These are phyloP conservation scores for Tinamus guttatus DNA, from an alignment of 2,113 vertebrate species.

Conservation along the genomic window DNA sequence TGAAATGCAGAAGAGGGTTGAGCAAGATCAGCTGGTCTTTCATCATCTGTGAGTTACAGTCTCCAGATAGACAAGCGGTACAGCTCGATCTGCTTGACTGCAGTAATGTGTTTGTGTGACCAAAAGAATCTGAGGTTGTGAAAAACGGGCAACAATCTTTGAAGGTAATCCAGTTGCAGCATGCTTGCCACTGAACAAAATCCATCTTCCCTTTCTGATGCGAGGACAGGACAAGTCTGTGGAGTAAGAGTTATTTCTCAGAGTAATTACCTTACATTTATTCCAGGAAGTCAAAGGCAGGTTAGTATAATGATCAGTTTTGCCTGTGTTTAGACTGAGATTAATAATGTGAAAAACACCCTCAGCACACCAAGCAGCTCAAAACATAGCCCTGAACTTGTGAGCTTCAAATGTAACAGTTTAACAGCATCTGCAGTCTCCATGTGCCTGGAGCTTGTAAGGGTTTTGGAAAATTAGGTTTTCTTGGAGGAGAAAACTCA, in stretches of 20 bases:
- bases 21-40: neutral
- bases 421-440: neutral
- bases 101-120: neutral
- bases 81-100: neutral
- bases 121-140: neutral
- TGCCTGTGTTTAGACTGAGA: neutral
- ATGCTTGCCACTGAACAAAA: rapidly evolving
- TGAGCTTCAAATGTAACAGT: neutral
- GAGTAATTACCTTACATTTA: neutral
- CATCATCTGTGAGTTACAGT: neutral
- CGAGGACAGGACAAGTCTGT: neutral
- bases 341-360: neutral
- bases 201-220: rapidly evolving
- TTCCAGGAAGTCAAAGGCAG: neutral
- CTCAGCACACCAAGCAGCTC: neutral
- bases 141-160: neutral
- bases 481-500: neutral
- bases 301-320: neutral
- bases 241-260: neutral
- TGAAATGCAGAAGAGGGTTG: neutral
- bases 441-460: rapidly evolving
- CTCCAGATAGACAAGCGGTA: neutral
- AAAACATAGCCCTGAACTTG: rapidly evolving
- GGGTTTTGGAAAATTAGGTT: neutral
- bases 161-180: neutral